Evolutionary conservation across 2,113 vertebrate genomes (phyloP), one percentile per base, ranked within the genome.

Genomic region (Ceyx cyanopectus): DNA sequence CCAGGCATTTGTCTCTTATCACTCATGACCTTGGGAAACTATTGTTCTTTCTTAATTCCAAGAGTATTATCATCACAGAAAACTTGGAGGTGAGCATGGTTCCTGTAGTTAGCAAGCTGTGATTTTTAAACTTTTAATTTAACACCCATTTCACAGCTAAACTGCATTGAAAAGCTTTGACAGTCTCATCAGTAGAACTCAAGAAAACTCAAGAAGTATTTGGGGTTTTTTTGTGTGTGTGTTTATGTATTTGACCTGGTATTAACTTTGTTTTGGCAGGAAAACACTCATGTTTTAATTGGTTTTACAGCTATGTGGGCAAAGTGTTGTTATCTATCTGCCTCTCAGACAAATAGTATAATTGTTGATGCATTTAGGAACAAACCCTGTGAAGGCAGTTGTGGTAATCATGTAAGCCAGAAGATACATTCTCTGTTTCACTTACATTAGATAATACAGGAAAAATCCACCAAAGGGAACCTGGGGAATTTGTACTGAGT

Each of bases 91-190:
- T 57, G 11, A 86, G 22, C 8, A 29, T 60, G 14, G 7, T 41
- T 91, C 34, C 48, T 67, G 18, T 57, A 51, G 26, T 60, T 68
- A 53, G 21, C 30, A 89, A 88, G 43, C 10, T 14, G 3, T 62
- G 37, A 18, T 67, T 69, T 85, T 89, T 78, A 90, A 75, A 81
- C 41, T 87, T 69, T 29, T 83, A 68, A 89, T 87, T 92, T 76
- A 83, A 13, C 15, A 62, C 2, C 5, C 11, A 19, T 65, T 95
- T 86, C 40, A 53, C 14, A 85, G 34, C 17, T 84, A 61, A 86
- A 72, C 11, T 37, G 3, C 30, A 46, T 73, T 66, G 23, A 29
- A 88, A 79, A 69, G 7, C 20, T 76, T 76, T 66, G 46, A 13
- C 50, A 46, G 46, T 76, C 43, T 87, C 24, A 24, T 66, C 54